Base-by-base conservation (phyloP, 2,888 invertebrate species). In the Cerastis rubricosa region DNA sequence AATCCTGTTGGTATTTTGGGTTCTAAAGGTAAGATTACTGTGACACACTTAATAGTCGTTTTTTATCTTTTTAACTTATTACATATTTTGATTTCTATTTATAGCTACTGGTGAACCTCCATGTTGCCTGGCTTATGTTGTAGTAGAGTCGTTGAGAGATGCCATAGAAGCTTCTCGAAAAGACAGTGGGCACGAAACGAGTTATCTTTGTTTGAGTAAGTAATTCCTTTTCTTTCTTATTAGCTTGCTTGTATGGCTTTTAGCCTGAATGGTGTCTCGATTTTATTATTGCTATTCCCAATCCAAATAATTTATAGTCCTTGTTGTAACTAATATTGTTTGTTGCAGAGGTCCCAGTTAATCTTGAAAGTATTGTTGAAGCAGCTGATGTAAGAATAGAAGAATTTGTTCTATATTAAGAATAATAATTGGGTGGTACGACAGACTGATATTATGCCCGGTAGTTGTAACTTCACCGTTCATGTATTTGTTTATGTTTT, bases 1-100 rank as follows among this genome's bases (percentile, higher is more conserved):
- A 93, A 92, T 72, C 92, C 92, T 69, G 91, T 92, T 73, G 93
- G 93, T 9, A 91, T 92, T 78, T 86, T 93, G 72, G 93, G 93
- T 67, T 93, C 92, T 29, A 93, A 93, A 92, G 91, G 93, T 93
- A 84, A 35, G 5, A 45, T 4, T 6, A 14, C 49, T n/a, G 5
- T 19, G 4, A 35, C 11, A 5, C 25, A 40, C 25, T 49, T 19
- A 2, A 6, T 35, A 1, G 35, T 12, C 0, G 43, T 40, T 22
- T 51, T 66, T 11, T 76, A 45, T 76, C 11, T 43, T 22, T 43
- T 17, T 14, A 3, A 64, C n/a, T 17, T 9, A 2, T 3, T 7
- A 22, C 17, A 57, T 29, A 29, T 59, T 29, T 43, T 4, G 0
- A 29, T 40, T 57, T 78, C 0, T 74, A 14, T 73, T 63, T 83